These are phyloP conservation scores for Podargus strigoides DNA, from an alignment of 2,797 vertebrate species.

Conservation along the genomic window DNA sequence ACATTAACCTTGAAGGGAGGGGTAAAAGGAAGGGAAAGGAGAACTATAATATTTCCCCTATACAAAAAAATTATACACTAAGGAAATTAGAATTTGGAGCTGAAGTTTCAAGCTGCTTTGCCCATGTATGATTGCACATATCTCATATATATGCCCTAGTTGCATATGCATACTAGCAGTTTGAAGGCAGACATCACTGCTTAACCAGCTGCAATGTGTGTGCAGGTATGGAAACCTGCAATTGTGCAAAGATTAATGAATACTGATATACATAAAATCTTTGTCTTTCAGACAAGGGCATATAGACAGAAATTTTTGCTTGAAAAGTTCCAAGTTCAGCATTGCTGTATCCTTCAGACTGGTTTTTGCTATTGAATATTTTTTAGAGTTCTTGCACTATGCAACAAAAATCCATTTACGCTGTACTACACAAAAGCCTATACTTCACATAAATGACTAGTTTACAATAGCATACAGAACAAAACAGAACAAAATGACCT, in stretches of 20 bases:
- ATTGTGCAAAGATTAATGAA: background rate
- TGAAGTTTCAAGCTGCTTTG: background rate
- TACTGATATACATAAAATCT: background rate
- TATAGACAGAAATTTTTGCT: background rate
- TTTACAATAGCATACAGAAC: background rate
- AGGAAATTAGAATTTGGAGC: background rate
- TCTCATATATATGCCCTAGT: background rate
- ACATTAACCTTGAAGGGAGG: slow-evolving; percentile 38
- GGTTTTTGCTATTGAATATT: background rate
- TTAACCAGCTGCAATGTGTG: background rate
- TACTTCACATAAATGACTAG: slow-evolving; percentile 5
- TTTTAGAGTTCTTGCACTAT: background rate
- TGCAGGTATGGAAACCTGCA: background rate
- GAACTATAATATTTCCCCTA: background rate
- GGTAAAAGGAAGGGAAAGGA: background rate
- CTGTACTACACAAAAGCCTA: slow-evolving; percentile 3
- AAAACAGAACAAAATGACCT: slow-evolving; percentile 19
- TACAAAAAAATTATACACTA: background rate
- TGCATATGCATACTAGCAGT: background rate
- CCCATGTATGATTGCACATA: background rate
- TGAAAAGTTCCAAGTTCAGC: background rate
- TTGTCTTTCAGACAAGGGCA: background rate
- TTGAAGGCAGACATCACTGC: background rate
- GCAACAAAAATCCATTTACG: background rate
- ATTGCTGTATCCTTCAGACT: background rate